Conservation (phyloP, 1,140 invertebrate genomes). For the Zaprionus tsacasi region DNA sequence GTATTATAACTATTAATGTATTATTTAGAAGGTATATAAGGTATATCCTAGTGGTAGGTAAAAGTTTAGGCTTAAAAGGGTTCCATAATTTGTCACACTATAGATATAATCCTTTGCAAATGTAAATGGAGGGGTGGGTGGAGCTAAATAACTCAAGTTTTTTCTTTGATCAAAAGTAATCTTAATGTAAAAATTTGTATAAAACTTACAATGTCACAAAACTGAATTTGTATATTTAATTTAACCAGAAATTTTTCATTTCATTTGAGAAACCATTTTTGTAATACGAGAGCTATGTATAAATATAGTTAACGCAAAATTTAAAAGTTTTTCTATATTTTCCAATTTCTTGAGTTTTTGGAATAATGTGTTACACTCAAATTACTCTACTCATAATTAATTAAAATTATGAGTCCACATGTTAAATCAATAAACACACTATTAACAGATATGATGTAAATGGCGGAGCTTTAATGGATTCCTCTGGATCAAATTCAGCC, state of each 20-base stretch:
- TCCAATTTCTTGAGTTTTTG: neutral
- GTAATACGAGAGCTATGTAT: neutral
- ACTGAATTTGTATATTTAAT: constrained; percentile 14
- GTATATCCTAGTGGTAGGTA: constrained; percentile 9
- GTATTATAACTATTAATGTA: constrained; percentile 32
- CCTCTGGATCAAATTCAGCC: constrained; percentile 38
- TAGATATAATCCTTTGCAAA: neutral
- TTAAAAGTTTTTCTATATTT: neutral
- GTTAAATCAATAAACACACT: constrained; percentile 22
- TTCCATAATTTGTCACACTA: constrained; percentile 21
- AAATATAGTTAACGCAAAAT: neutral
- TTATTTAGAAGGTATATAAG: constrained; percentile 28
- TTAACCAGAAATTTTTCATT: neutral
- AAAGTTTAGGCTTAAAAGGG: constrained; percentile 7
- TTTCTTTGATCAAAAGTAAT: constrained; percentile 11
- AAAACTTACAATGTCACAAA: constrained; percentile 13
- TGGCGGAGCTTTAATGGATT: constrained; percentile 43
- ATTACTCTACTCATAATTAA: constrained; percentile 13
- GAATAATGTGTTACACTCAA: constrained; percentile 1
- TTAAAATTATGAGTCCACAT: constrained; percentile 3
- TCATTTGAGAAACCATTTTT: neutral
- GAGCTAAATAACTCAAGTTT: neutral
- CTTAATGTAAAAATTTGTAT: constrained; percentile 29
- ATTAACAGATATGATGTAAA: constrained; percentile 28
- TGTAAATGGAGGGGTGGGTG: neutral